Conservation (phyloP, 2,888 invertebrate genomes). For the Eristalis tenax region DNA sequence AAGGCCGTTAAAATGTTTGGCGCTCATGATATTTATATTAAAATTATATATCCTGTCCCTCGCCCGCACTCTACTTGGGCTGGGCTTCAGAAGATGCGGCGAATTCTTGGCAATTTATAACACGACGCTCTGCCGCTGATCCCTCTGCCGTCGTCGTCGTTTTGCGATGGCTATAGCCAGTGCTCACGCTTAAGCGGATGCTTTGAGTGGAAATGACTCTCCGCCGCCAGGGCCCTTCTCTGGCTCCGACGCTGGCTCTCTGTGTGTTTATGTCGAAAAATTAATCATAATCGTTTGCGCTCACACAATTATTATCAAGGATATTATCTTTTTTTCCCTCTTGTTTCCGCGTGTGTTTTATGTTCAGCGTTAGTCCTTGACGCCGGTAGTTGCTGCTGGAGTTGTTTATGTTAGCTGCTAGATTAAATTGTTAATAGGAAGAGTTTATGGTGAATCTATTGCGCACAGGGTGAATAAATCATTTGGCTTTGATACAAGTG, state of each 20-base stretch:
- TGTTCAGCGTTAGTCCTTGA: not conserved
- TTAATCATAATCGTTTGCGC: slow-evolving; percentile 59
- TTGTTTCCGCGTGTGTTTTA: not conserved
- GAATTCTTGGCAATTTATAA: slow-evolving; percentile 54
- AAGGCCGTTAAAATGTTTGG: slow-evolving; percentile 65
- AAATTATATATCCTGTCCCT: slow-evolving; percentile 57
- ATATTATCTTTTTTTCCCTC: slow-evolving; percentile 19
- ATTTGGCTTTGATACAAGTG: slow-evolving; percentile 29
- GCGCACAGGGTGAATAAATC: slow-evolving; percentile 56
- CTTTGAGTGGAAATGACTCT: slow-evolving; percentile 27
- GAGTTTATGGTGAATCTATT: slow-evolving; percentile 64
- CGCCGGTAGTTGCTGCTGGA: not conserved
- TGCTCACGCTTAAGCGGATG: slow-evolving; percentile 20
- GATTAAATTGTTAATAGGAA: slow-evolving; percentile 55
- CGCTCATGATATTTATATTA: slow-evolving; percentile 71
- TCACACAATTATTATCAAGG: slow-evolving; percentile 60
- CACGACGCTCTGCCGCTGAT: not conserved
- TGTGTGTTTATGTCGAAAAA: slow-evolving; percentile 52
- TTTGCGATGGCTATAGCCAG: not conserved
- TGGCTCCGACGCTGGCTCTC: not conserved
- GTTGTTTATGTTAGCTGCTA: slow-evolving; percentile 35
- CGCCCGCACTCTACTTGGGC: not conserved
- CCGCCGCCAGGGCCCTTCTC: not conserved
- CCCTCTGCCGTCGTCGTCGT: not conserved
- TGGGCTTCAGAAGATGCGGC: not conserved